Evolutionary conservation across 2,888 invertebrate genomes (phyloP).

Genomic region (Aspidiotus rigidus): DNA sequence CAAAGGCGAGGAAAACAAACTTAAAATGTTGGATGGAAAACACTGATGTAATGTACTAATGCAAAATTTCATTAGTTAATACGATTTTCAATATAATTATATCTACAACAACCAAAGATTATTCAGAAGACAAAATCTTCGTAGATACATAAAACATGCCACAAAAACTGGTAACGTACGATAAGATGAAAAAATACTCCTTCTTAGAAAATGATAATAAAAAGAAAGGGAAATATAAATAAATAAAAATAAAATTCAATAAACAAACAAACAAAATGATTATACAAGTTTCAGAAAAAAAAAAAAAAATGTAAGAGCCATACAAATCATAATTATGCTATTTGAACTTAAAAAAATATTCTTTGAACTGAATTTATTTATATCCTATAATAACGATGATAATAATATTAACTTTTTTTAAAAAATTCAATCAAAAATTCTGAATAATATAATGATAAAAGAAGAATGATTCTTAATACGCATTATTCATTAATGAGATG

Average conservation of each 20-base stretch:
- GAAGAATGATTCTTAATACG: not conserved
- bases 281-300: conserved; percentile 2
- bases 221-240: not conserved
- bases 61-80: too few relatives aligned
- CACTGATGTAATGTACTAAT: too few relatives aligned
- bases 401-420: not conserved
- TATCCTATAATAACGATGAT: not conserved
- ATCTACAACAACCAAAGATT: too few relatives aligned
- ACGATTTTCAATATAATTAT: too few relatives aligned
- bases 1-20: too few relatives aligned
- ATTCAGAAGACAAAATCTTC: too few relatives aligned
- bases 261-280: not conserved
- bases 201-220: conserved; percentile 4
- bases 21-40: too few relatives aligned
- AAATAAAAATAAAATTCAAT: conserved; percentile 4
- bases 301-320: not conserved
- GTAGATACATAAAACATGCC: conserved; percentile 1
- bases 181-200: conserved; percentile 3
- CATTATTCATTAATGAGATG: conserved; percentile 15
- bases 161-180: conserved; percentile 30
- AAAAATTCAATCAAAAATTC: not conserved
- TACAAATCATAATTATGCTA: not conserved
- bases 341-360: not conserved
- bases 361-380: not conserved
- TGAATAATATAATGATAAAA: not conserved